These are phyloP conservation scores for Petrophora chlorosata DNA, from an alignment of 2,888 invertebrate species.

Conservation along the genomic window DNA sequence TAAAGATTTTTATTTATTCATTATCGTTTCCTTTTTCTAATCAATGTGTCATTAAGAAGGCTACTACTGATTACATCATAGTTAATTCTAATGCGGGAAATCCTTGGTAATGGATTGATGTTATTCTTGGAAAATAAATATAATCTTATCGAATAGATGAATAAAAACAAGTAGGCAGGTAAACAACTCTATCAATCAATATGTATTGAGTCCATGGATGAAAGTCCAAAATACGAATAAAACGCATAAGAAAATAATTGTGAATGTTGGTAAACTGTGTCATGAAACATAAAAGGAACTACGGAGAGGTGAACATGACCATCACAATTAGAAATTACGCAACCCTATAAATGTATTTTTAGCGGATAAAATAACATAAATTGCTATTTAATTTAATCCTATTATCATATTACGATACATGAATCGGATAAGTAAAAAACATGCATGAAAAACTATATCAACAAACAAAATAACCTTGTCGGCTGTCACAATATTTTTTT, in stretches of 20 bases:
- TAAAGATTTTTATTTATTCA: constrained; percentile 79
- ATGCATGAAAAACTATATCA: background rate
- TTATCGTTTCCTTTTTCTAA: constrained; percentile 37
- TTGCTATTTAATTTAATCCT: background rate
- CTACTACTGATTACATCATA: constrained; percentile 8
- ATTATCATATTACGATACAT: background rate
- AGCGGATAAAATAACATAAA: background rate
- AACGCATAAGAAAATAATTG: background rate
- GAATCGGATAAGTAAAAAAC: background rate
- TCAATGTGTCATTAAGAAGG: background rate
- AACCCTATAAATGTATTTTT: background rate
- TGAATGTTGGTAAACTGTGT: constrained; percentile 12
- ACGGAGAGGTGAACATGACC: constrained; percentile 8
- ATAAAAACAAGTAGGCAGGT: background rate
- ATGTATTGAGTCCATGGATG: background rate
- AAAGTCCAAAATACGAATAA: background rate
- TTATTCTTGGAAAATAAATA: constrained; percentile 5
- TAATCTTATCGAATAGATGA: constrained; percentile 5
- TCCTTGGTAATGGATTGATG: constrained; percentile 1
- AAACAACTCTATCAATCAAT: constrained; percentile 12
- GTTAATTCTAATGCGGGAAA: constrained; percentile 10
- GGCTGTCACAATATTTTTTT: background rate
- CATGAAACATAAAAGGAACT: constrained; percentile 20
- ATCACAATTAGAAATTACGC: constrained; percentile 1
- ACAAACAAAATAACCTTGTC: background rate